These are phyloP conservation scores for Brachyhypopomus occidentalis DNA, from an alignment of 2,113 vertebrate species.

Conservation along the genomic window DNA sequence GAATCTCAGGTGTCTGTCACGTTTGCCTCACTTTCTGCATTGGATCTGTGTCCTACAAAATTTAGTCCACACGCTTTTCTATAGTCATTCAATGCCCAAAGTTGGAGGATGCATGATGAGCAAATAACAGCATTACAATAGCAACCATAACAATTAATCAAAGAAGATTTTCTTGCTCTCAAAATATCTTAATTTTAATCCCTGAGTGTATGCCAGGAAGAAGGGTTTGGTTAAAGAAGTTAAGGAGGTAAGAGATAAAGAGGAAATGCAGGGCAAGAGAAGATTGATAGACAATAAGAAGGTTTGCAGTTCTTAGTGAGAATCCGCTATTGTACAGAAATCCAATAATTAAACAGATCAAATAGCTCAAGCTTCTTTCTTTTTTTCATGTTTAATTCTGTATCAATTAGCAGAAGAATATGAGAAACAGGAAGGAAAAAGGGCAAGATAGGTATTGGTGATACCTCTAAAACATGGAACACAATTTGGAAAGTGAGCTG, in stretches of 20 bases:
- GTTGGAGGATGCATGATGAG: background rate
- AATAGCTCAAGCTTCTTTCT: too few species aligned
- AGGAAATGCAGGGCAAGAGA: background rate
- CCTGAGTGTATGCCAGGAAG: slow-evolving; percentile 29
- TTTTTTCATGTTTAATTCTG: too few species aligned
- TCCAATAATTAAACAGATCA: too few species aligned
- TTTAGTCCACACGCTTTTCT: background rate
- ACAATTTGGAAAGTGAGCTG: slow-evolving; percentile 5
- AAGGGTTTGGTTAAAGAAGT: background rate
- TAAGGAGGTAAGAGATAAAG: background rate
- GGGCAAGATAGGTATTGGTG: background rate
- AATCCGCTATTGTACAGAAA: too few species aligned
- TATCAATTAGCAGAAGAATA: slow-evolving; percentile 16
- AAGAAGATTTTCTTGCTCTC: background rate
- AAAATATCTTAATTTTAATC: background rate
- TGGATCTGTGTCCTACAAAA: background rate
- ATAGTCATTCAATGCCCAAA: background rate
- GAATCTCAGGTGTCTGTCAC: background rate
- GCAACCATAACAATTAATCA: background rate
- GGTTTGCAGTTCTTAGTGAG: background rate
- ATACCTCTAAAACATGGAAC: slow-evolving; percentile 28
- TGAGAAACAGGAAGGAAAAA: background rate
- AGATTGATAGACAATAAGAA: background rate
- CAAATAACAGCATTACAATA: background rate
- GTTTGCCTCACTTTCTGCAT: background rate